Conservation (phyloP, 2,113 vertebrate genomes). For the Dascyllus trimaculatus region DNA sequence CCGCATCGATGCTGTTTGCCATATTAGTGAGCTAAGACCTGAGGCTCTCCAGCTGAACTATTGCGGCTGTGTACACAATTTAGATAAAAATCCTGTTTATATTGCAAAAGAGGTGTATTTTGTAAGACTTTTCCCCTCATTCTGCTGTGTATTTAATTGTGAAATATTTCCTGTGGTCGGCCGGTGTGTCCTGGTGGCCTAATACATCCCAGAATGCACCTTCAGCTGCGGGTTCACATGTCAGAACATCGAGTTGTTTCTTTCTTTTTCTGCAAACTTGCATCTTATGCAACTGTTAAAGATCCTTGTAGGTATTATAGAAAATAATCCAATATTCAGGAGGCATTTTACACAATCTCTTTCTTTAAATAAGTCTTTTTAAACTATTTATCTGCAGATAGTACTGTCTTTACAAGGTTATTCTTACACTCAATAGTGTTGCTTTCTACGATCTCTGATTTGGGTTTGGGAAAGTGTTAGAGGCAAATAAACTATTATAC, state of each 20-base stretch:
- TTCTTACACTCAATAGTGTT: no score
- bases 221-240: slow-evolving; percentile 5
- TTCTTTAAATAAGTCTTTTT: no score
- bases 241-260: background rate
- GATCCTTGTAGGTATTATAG: no score
- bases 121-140: slow-evolving; percentile 64
- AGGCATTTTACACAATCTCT: no score
- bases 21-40: slow-evolving; percentile 77
- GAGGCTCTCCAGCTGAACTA: slow-evolving; percentile 81
- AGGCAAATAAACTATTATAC: no score
- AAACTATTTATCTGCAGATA: no score
- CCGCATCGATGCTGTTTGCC: slow-evolving; percentile 71
- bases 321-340: no score
- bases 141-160: slow-evolving; percentile 78
- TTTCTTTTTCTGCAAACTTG: no score
- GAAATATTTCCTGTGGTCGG: slow-evolving; percentile 73
- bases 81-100: slow-evolving; percentile 84
- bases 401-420: no score
- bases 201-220: slow-evolving; percentile 55
- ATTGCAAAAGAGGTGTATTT: slow-evolving; percentile 84
- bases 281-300: no score
- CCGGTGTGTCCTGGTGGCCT: slow-evolving; percentile 56
- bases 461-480: no score
- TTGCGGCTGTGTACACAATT: slow-evolving; percentile 75
- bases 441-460: no score